Evolutionary conservation across 2,888 invertebrate genomes (phyloP).

Genomic region (Plagodis dolabraria): DNA sequence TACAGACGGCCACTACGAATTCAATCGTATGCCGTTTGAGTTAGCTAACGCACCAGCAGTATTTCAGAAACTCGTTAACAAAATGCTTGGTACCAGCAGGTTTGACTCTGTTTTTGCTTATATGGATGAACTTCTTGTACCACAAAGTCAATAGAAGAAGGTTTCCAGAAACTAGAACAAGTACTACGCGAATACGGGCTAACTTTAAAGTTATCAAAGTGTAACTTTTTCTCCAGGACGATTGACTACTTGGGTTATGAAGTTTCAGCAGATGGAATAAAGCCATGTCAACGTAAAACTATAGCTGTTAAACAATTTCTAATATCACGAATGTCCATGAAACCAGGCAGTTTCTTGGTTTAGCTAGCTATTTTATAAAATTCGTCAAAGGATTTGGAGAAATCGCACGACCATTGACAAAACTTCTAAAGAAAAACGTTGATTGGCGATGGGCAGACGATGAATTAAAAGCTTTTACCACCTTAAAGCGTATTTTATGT

Average conservation of each 20-base stretch:
- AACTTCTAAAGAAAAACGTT: slow-evolving; percentile 5
- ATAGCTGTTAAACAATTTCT: not conserved
- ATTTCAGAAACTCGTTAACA: too few relatives aligned
- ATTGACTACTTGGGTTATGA: not conserved
- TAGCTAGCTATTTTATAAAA: not conserved
- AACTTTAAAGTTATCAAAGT: too few relatives aligned
- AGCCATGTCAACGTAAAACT: not conserved
- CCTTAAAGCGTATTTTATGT: not conserved
- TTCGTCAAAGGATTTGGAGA: not conserved
- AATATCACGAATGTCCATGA: not conserved
- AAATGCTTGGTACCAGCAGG: too few relatives aligned
- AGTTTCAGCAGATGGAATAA: not conserved
- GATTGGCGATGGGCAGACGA: slow-evolving; percentile 1
- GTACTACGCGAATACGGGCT: too few relatives aligned
- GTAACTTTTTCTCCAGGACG: too few relatives aligned
- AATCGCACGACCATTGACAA: slow-evolving; percentile 3
- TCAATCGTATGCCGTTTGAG: too few relatives aligned
- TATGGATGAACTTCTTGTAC: too few relatives aligned
- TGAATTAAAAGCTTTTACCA: not conserved
- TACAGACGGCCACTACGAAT: too few relatives aligned
- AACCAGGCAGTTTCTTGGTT: not conserved
- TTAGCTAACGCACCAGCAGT: too few relatives aligned
- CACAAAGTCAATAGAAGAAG: too few relatives aligned
- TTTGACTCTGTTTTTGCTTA: too few relatives aligned
- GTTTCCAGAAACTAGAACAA: too few relatives aligned